Base-by-base conservation (phyloP, 2,888 invertebrate species). In the Noctuana brunneofusca region DNA sequence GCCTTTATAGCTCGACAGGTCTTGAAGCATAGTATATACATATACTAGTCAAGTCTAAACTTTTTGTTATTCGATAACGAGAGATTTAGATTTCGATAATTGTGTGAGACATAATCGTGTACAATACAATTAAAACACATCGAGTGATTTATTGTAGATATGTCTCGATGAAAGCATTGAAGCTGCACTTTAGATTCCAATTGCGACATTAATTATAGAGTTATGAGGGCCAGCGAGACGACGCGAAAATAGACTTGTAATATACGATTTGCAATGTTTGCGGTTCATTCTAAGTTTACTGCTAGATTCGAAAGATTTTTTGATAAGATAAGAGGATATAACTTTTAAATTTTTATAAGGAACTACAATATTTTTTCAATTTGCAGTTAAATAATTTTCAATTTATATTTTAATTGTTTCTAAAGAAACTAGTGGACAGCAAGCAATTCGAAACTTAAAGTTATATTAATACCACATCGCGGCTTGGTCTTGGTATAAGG, bases 161-260 rank as follows among this genome's bases (percentile, higher is more conserved):
- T 62, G 55, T 50, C 20, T 49, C 22, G 49, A 64, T 63, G 68
- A 71, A 69, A 66, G 63, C 68, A 67, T 66, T 65, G 68, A 55
- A 66, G 69, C 68, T 70, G 73, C 74, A 72, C 73, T 76, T 75
- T 72, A 69, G 76, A 78, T 81, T 78, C 78, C 75, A 75, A 75
- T 69, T 75, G 72, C 75, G 74, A 76, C 76, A 79, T 75, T 75
- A 74, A 72, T 72, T 71, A 69, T 71, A 72, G 68, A 66, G 68
- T 70, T 72, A 71, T 69, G 72, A 68, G 72, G 71, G 68, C 71
- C 74, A 73, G 73, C 74, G 73, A 68, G 68, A 69, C 73, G 69
- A 68, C 70, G 69, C 71, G 69, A 73, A 79, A 79, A 80, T 78
- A 75, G 75, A 76, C 22, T 9, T 3, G 48, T 5, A 35, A 35